Evolutionary conservation across 2,888 invertebrate genomes (phyloP).

Genomic region (Phania funesta): DNA sequence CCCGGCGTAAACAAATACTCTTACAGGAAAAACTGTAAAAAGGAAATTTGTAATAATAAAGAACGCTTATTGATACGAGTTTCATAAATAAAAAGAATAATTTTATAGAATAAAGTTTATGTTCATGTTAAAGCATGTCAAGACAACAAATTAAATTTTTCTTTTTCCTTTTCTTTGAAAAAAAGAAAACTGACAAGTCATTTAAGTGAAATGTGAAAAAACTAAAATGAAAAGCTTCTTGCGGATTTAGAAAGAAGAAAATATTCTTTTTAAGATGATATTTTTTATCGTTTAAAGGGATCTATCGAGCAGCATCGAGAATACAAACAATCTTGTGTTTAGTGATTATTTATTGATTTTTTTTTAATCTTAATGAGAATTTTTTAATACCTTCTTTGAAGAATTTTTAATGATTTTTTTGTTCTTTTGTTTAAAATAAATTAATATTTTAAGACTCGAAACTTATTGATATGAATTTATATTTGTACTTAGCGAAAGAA

Average conservation of each 20-base stretch:
- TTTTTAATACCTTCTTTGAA: conserved; percentile 61
- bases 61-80: conserved; percentile 32
- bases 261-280: conserved; percentile 38
- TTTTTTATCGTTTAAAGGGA: conserved; percentile 26
- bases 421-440: no score
- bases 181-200: conserved; percentile 61
- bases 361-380: conserved; percentile 60
- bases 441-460: no score
- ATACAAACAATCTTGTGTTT: conserved; percentile 4
- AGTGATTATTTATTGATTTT: conserved; percentile 35
- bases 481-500: no score
- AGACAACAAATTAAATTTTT: conserved; percentile 25
- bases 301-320: background rate
- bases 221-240: conserved; percentile 12
- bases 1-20: background rate
- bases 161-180: background rate
- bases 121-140: conserved; percentile 57
- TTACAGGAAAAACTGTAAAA: conserved; percentile 2
- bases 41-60: conserved; percentile 33
- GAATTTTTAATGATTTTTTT: background rate
- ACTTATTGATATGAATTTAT: no score
- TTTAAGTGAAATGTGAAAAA: conserved; percentile 38
- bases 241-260: conserved; percentile 40
- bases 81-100: background rate
- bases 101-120: conserved; percentile 22